Base-by-base conservation (phyloP, 2,888 invertebrate species). In the Acrobasis repandana region DNA sequence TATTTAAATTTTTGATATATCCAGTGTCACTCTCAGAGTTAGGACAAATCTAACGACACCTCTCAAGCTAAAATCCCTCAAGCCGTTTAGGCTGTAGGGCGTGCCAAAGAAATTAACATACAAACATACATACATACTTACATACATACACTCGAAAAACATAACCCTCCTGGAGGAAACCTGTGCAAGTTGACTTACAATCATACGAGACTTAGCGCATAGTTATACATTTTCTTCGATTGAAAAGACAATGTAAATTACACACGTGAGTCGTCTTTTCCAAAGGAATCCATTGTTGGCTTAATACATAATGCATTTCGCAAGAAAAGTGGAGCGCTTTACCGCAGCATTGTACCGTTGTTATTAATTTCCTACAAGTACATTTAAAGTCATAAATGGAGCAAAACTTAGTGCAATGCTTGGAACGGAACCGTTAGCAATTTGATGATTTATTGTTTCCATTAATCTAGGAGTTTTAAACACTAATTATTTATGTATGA, bases 361-460 rank as follows among this genome's bases (percentile, higher is more conserved):
- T 11, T 58, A n/a, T 38, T 36, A 58, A 48, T 58, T 58, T 58
- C 58, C 49, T 49, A 48, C 36, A 6, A 18, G 49, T 49, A 50
- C 49, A 36, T 58, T 58, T 50, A 50, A 18, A 38, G 49, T 34
- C 16, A 58, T 49, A 49, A 58, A 58, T 58, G 58, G 49, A 58
- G 58, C 49, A 58, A 38, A 58, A 51, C 34, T 49, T 50, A 48
- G 33, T 34, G 49, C 48, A 34, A 49, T 58, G 49, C 47, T 47
- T 34, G 57, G 57, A 48, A 57, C 48, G 57, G 16, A 15, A 15
- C 49, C 34, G 49, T 38, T 58, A n/a, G 16, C 38, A 16, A 14
- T 9, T 16, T 54, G 38, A 18, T 6, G 38, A 54, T 14, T 14
- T 36, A 38, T 34, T 43, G 1, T n/a, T n/a, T 43, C 6, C 43